These are phyloP conservation scores for Eupeodes luniger DNA, from an alignment of 2,888 invertebrate species.

Conservation along the genomic window DNA sequence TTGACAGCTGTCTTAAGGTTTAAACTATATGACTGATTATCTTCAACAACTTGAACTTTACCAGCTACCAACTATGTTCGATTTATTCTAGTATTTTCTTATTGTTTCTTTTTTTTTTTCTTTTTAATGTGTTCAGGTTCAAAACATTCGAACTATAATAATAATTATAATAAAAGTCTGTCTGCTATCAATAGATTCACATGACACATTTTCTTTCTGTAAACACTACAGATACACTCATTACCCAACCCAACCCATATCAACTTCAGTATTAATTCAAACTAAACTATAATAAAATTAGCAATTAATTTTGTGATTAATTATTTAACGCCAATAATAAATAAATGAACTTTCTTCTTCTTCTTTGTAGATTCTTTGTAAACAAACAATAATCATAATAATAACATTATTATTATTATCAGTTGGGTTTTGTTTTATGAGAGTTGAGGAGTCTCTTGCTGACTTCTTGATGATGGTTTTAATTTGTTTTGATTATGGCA, in stretches of 20 bases:
- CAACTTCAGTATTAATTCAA: background rate
- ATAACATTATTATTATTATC: background rate
- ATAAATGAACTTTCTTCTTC: conserved; percentile 56
- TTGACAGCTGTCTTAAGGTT: too few species aligned
- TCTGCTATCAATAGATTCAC: conserved; percentile 29
- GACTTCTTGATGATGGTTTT: background rate
- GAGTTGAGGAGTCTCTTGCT: conserved; percentile 1
- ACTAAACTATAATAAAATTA: conserved; percentile 35
- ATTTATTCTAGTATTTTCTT: too few species aligned
- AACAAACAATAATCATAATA: conserved; percentile 11
- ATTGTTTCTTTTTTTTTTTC: background rate
- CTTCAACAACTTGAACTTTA: too few species aligned
- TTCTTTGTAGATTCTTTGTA: background rate
- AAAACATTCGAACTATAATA: background rate
- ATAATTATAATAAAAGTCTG: background rate
- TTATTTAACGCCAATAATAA: conserved; percentile 59
- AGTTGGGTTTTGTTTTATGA: conserved; percentile 16
- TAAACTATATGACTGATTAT: too few species aligned
- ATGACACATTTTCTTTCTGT: conserved; percentile 13
- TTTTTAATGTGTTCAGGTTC: background rate
- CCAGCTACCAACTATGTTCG: too few species aligned
- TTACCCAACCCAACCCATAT: conserved; percentile 8
- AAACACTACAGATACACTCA: too few species aligned
- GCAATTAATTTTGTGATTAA: conserved; percentile 57
- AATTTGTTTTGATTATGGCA: conserved; percentile 47